Base-by-base conservation (phyloP, 2,797 vertebrate genomes). In the Salarias fasciatus region DNA sequence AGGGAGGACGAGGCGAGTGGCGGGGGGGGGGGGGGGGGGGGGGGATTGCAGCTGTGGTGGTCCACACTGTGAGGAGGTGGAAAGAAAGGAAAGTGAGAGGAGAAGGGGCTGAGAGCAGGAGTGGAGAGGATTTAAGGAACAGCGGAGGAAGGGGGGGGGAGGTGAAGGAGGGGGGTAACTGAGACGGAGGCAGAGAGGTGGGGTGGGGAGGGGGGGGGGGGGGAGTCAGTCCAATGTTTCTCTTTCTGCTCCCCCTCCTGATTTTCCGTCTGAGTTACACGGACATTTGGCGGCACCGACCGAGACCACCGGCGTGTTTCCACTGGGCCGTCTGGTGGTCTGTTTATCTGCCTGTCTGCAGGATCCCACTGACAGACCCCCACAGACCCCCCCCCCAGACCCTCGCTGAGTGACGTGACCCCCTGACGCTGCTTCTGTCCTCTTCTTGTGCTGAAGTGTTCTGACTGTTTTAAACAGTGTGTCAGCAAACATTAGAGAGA, bases 241-340 rank as follows among this genome's bases (percentile, higher is more conserved):
- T 71, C 56, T 85, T 86, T 73, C 73, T 67, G 74, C 69, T 73
- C 66, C 68, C 75, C 69, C 88, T 79, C 57, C 70, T 70, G 75
- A 84, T 89, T 91, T 91, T 89, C 90, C 84, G 40, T 91, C 80
- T 77, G 81, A 91, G 82, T 86, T 81, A 83, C 85, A 86, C 36
- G 82, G 80, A 83, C 85, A 83, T 87, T 84, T 84, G 80, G 78
- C 79, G 44, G 80, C 70, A 51, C 69, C 63, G 72, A 71, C 78
- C 43, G 62, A 82, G 87, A 88, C 88, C 86, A 78, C 85, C 84
- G 40, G 67, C 61, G 70, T 79, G 83, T 90, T 89, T 91, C 86
- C 87, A 89, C 62, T 91, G 40, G 59, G 78, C 72, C 11, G 67
- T 72, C 81, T 77, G 66, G 72, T 71, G 18, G 69, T 67, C 76